Base-by-base conservation (phyloP, 2,888 invertebrate genomes). In the Drosophila merina region DNA sequence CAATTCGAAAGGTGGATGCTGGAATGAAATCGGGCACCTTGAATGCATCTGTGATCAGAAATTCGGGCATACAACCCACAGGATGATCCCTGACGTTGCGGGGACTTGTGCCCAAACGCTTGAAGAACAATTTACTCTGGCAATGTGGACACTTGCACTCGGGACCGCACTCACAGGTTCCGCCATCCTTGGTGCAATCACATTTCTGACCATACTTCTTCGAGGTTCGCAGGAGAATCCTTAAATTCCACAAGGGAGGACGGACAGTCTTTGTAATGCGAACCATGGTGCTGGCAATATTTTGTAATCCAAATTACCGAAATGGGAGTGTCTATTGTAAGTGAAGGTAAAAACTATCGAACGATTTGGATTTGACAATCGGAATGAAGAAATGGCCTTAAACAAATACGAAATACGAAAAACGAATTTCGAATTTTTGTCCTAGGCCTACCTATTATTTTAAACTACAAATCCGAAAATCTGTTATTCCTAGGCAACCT, bases 1-100 rank as follows among this genome's bases (percentile, higher is more conserved):
- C 6, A 0, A 42, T 52, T 4, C 81, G 33, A 4, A 59, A 76
- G 0, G 20, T 44, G 0, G 56, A 49, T 0, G 69, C 48, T 1
- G 47, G 49, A 0, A 77, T 54, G n/a, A 42, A 84, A 0, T 31
- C 9, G 0, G 78, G 81, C 3, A 60, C 6, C 1, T 12, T n/a
- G 12, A 79, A 80, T 1, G 66, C 59, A 0, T n/a, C 25, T 0
- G 63, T 63, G 0, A 3, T 8, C 1, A 77, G 7, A 3, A 7
- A 5, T 3, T 59, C 8, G 1, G 75, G 71, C 0, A 25, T 25
- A 51, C 62, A 59, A n/a, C 48, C 45, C 0, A 5, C 0, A 0
- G 68, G 68, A 1, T 58, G 63, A 55, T 83, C 74, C 4, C 57
- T 66, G 1, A 10, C 4, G 14, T 20, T 57, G 0, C 7, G 0